A percentile compares a stretch with the other conserved stretches of the same genome.
Evolutionary conservation across 2,888 invertebrate genomes (phyloP).

Genomic region (Erebia ligea): DNA sequence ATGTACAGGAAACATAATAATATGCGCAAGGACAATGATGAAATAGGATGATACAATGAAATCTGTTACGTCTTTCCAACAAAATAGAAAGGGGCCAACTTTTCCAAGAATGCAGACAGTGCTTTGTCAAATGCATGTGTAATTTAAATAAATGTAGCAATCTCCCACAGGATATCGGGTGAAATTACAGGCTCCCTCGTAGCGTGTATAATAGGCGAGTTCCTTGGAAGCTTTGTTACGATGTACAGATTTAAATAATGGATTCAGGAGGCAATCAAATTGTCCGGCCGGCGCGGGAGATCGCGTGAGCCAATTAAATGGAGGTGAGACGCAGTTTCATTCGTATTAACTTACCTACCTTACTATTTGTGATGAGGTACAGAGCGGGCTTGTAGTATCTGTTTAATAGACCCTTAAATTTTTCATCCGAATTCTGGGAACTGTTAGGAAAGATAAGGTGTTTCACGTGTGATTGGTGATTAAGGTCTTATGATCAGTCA

Average conservation of each 20-base stretch:
- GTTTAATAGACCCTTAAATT: neutral
- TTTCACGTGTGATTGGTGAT: no score
- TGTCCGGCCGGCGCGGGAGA: conserved; percentile 28
- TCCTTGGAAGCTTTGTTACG: conserved; percentile 28
- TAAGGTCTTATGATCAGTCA: neutral
- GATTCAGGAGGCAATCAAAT: conserved; percentile 44
- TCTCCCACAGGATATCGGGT: conserved; percentile 28
- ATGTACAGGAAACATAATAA: no score
- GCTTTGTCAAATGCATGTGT: conserved; percentile 20
- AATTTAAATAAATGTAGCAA: conserved; percentile 35
- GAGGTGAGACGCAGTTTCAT: conserved; percentile 15
- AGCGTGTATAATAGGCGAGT: conserved; percentile 31
- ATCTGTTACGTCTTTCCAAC: neutral
- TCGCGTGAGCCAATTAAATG: conserved; percentile 34
- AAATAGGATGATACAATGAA: no score
- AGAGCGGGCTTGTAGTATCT: neutral
- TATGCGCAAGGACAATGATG: no score
- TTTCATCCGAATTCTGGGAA: no score
- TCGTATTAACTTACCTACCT: neutral
- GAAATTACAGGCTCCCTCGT: conserved; percentile 35
- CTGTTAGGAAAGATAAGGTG: no score
- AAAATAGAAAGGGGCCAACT: neutral
- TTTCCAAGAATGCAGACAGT: conserved; percentile 9
- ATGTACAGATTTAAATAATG: conserved; percentile 43
- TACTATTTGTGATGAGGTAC: neutral